Evolutionary conservation across 2,888 invertebrate genomes (phyloP).

Genomic region (Campoplex capitator): DNA sequence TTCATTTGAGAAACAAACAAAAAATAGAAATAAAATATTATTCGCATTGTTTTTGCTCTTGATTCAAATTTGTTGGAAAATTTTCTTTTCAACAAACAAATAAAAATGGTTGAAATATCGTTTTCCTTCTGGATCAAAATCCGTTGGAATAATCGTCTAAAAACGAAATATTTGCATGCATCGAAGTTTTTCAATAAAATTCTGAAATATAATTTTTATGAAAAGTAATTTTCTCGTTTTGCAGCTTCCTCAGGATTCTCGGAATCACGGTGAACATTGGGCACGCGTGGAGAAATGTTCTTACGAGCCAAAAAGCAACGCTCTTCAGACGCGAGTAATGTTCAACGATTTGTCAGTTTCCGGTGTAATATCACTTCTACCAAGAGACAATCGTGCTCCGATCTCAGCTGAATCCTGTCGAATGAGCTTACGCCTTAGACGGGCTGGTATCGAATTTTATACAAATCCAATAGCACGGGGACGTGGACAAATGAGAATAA

Average conservation of each 20-base stretch:
- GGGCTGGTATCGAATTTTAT: constrained; percentile 91
- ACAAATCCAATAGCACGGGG: constrained; percentile 90
- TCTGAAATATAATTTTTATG: too few relatives aligned
- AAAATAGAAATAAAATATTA: not conserved
- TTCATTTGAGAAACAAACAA: not conserved
- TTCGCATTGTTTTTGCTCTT: not conserved
- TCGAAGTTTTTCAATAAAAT: too few relatives aligned
- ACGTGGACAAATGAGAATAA: constrained; percentile 90
- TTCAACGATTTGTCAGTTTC: constrained; percentile 93
- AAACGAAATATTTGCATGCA: too few relatives aligned
- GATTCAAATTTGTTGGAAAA: not conserved
- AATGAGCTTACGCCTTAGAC: constrained; percentile 91
- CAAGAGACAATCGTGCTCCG: constrained; percentile 73
- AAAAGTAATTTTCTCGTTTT: not conserved
- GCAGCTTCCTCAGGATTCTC: constrained; percentile 77
- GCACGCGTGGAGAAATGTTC: constrained; percentile 90
- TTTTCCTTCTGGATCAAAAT: too few relatives aligned
- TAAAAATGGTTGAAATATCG: too few relatives aligned
- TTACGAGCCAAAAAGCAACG: constrained; percentile 90
- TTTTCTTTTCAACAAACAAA: not conserved
- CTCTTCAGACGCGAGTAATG: constrained; percentile 90
- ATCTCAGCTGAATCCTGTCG: constrained; percentile 88
- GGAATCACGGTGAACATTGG: constrained; percentile 75
- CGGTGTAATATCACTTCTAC: constrained; percentile 89
- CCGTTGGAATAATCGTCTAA: too few relatives aligned